Percentiles rank a stretch among this genome's conserved stretches.
These are phyloP conservation scores for Eupithecia tripunctaria DNA, from an alignment of 2,888 invertebrate genomes.

Conservation along the genomic window DNA sequence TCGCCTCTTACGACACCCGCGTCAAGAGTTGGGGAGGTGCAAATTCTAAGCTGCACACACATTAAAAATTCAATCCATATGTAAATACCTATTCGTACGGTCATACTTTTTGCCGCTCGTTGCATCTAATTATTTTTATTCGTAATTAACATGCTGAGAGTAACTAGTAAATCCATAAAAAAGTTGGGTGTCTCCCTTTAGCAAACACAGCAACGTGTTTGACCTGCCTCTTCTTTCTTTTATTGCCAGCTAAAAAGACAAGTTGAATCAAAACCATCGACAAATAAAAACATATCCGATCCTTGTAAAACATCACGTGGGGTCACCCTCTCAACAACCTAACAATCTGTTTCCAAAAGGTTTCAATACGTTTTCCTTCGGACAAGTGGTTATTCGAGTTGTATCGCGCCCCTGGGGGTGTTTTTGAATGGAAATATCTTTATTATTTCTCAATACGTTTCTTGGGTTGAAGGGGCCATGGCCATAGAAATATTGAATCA, in stretches of 20 bases:
- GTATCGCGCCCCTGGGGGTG: slow-evolving; percentile 48
- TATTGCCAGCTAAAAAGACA: background rate
- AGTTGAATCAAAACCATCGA: slow-evolving; percentile 1
- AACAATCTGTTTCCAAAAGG: slow-evolving; percentile 51
- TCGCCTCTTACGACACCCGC: no score
- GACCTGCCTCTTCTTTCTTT: background rate
- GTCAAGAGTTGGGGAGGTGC: no score
- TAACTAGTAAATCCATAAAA: no score
- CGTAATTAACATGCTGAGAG: no score
- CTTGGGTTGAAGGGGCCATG: slow-evolving; percentile 25
- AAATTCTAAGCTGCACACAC: no score
- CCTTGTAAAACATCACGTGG: slow-evolving; percentile 39
- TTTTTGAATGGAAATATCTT: slow-evolving; percentile 41
- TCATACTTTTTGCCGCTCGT: no score
- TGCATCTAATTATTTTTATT: no score
- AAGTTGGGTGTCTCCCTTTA: no score
- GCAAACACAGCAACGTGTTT: no score
- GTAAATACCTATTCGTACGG: no score
- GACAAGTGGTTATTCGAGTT: slow-evolving; percentile 49
- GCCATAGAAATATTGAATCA: background rate
- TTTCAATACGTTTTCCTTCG: slow-evolving; percentile 54
- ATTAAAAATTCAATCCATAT: no score
- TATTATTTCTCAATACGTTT: slow-evolving; percentile 42
- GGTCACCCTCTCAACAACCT: slow-evolving; percentile 46
- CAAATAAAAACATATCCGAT: slow-evolving; percentile 21